Conservation (phyloP, 2,797 vertebrate genomes). For the Picus viridis region DNA sequence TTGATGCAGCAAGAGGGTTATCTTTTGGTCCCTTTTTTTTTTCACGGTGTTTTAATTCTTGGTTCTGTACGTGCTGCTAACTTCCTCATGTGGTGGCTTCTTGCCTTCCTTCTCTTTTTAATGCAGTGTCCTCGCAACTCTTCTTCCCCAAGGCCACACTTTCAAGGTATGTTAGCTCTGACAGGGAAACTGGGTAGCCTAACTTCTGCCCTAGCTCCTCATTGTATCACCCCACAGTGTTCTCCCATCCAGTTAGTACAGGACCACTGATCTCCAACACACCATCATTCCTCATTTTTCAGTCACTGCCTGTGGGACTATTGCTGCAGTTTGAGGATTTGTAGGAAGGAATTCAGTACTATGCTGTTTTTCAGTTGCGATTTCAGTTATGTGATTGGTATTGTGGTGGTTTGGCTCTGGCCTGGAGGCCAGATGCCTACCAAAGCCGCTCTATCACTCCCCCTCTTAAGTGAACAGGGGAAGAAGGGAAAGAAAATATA, state of each 20-base stretch:
- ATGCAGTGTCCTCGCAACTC: background rate
- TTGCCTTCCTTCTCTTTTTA: slow-evolving; percentile 4
- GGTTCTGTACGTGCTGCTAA: background rate
- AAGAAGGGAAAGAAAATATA: no score
- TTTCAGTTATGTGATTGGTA: background rate
- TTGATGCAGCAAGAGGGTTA: background rate
- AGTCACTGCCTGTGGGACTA: background rate
- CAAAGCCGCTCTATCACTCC: no score
- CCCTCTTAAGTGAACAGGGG: no score
- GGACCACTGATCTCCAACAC: background rate
- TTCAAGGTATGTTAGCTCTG: background rate
- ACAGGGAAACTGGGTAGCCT: background rate
- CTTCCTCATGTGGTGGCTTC: background rate
- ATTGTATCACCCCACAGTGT: no score
- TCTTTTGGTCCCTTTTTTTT: background rate
- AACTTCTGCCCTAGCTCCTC: background rate
- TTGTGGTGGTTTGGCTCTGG: background rate
- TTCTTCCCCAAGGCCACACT: background rate
- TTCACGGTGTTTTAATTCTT: background rate
- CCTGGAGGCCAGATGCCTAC: no score
- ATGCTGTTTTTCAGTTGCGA: background rate
- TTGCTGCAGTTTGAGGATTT: background rate
- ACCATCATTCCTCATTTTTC: background rate
- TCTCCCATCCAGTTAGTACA: background rate
- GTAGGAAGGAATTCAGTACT: background rate